These are phyloP conservation scores for Podarcis muralis DNA, from an alignment of 2,113 vertebrate species.

Conservation along the genomic window DNA sequence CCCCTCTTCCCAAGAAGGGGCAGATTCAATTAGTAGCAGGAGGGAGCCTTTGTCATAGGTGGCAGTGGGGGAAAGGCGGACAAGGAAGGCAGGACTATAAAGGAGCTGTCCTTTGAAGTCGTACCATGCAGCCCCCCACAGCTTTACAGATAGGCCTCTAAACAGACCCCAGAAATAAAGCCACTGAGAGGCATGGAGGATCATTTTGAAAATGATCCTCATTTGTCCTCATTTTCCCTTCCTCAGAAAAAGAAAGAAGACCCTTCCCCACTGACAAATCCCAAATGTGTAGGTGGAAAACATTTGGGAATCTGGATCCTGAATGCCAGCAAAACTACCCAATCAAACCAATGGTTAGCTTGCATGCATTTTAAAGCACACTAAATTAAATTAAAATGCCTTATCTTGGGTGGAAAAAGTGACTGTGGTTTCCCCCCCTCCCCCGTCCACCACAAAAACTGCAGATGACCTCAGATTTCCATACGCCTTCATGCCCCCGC, in stretches of 20 bases:
- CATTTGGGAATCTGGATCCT: conserved; percentile 40
- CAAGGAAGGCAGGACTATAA: background rate
- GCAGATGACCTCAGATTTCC: conserved; percentile 42
- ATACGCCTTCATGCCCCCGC: conserved; percentile 37
- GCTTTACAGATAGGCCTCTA: conserved; percentile 45
- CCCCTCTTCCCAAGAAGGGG: background rate
- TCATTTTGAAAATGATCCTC: conserved; percentile 63
- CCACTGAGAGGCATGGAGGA: conserved; percentile 54
- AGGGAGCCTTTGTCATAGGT: accelerated
- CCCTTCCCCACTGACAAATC: conserved; percentile 28
- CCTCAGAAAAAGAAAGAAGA: conserved; percentile 43
- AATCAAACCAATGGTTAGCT: conserved; percentile 5
- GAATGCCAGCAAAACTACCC: conserved; percentile 40
- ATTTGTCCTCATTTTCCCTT: conserved; percentile 66
- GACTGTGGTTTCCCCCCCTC: background rate
- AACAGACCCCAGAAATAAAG: conserved; percentile 48
- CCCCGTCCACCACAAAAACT: background rate
- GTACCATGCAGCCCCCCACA: conserved; percentile 16
- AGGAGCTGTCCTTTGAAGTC: background rate
- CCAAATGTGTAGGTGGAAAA: conserved; percentile 19
- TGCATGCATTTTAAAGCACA: background rate
- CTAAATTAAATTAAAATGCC: background rate
- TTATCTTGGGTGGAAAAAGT: accelerated
- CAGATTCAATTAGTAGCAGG: conserved; percentile 69
- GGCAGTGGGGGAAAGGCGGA: background rate